Evolutionary conservation across 2,113 vertebrate species (phyloP), one percentile per base, ranked within the genome.

Genomic region (Columba livia): DNA sequence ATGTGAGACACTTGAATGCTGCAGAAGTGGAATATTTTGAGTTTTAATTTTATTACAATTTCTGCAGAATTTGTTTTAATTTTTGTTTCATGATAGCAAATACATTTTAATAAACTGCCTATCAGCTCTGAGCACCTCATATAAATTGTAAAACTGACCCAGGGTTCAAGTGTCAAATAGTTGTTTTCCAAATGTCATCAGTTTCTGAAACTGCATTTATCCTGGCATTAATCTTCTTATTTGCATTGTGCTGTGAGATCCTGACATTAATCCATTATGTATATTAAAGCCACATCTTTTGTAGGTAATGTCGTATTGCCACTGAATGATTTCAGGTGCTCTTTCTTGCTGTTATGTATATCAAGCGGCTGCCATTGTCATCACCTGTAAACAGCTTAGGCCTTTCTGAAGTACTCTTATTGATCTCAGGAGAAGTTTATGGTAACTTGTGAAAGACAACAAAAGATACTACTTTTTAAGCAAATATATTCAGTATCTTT

Each of bases 121-220:
- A 42, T 79, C 54, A 67, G 36, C 56, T 90, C 51, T 79, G 38
- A 60, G 40, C 13, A 53, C 48, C 51, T 86, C 69, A 58, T 82
- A 44, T 58, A 93, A 94, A 94, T 56, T 81, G 54, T 58, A 54
- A 31, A 91, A 83, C n/a, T 40, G 60, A 58, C 40, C 51, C 56
- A 38, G 25, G 88, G 62, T 85, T 88, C 70, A 71, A 48, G 38
- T 51, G 31, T 91, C n/a, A 91, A 77, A 28, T 12, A 64, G 21
- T 57, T 80, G 53, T 88, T 96, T 66, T 89, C 36, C 10, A 96
- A 85, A 93, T 79, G 38, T 79, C 84, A 93, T 12, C 88, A 61
- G 4, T 67, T 94, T 92, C 58, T 83, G 48, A 77, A 88, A 58
- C 13, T 71, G 13, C 15, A 61, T 51, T 90, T 94, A 56, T 78